A percentile compares a stretch with the other conserved stretches of the same genome.
Conservation (phyloP, 37 sponge, comb jelly and placozoan species). For the Oscarella lobularis region DNA sequence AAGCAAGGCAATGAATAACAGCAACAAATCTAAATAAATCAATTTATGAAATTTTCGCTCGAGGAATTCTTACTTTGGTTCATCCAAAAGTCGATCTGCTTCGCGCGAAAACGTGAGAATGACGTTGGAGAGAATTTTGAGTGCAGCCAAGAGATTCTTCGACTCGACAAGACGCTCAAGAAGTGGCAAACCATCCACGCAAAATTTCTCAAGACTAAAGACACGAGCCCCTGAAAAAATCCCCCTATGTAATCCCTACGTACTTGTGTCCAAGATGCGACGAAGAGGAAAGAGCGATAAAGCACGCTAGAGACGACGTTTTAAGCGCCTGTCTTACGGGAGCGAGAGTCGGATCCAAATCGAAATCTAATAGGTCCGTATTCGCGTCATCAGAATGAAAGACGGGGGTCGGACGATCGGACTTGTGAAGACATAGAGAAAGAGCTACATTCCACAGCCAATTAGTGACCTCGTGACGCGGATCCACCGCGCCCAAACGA, state of each 20-base stretch:
- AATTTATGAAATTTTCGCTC: too few relatives aligned
- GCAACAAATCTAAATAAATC: background rate
- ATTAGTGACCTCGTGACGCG: too few relatives aligned
- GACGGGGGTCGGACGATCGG: background rate
- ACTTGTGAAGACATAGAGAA: background rate
- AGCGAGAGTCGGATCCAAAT: background rate
- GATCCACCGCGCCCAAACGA: too few relatives aligned
- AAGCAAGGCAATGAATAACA: background rate
- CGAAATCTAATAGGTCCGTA: background rate
- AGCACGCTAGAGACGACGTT: background rate
- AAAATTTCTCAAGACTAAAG: background rate
- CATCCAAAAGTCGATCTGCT: background rate
- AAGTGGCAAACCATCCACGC: background rate
- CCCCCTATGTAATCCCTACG: too few relatives aligned
- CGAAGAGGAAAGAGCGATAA: background rate
- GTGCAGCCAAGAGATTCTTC: background rate
- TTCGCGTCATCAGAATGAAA: background rate
- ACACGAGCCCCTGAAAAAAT: too few relatives aligned
- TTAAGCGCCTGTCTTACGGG: background rate
- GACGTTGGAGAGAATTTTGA: background rate
- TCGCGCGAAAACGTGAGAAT: background rate
- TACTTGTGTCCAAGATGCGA: background rate
- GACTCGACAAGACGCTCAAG: background rate
- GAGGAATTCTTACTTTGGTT: background rate
- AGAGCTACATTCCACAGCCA: background rate